phyloP scores from a whole-genome alignment of 2,888 invertebrate species.

The Leptopilina drosophilae region DNA sequence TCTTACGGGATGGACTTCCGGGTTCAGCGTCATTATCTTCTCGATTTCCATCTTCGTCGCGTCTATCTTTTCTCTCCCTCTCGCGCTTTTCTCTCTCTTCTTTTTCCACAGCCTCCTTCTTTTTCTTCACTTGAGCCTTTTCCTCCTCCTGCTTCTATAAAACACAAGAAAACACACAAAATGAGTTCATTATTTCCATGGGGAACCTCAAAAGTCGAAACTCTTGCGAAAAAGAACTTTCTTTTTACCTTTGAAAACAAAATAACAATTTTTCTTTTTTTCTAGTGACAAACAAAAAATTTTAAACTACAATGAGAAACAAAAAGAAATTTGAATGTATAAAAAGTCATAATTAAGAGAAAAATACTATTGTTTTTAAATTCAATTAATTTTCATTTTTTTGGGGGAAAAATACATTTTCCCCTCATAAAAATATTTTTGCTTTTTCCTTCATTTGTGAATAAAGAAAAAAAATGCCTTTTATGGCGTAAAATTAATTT shows the following conservation, averaged over 20 bases:
- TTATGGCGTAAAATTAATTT: conserved; percentile 36
- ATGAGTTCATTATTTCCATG: conserved; percentile 36
- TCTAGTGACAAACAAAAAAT: too few species aligned
- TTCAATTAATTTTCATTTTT: neutral
- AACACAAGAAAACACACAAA: conserved; percentile 71
- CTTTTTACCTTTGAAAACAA: neutral
- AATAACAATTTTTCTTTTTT: neutral
- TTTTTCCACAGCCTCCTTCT: conserved; percentile 82
- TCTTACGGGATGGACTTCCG: conserved; percentile 70
- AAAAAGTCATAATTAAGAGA: too few species aligned
- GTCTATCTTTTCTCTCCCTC: conserved; percentile 76
- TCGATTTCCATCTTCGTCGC: conserved; percentile 75
- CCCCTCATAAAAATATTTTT: neutral
- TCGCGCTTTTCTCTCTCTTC: conserved; percentile 80
- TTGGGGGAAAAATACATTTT: conserved; percentile 28
- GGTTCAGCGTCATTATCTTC: conserved; percentile 73
- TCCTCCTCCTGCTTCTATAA: conserved; percentile 87
- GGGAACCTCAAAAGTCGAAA: conserved; percentile 15
- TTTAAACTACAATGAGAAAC: too few species aligned
- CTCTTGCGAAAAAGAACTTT: conserved; percentile 19
- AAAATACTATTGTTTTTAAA: too few species aligned
- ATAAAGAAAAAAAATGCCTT: neutral
- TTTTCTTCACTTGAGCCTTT: conserved; percentile 82
- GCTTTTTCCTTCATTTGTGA: neutral
- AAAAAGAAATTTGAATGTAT: too few species aligned